A percentile compares a stretch with the other conserved stretches of the same genome.
phyloP scores from a whole-genome alignment of 2,113 vertebrate genomes.

The Siniperca chuatsi region DNA sequence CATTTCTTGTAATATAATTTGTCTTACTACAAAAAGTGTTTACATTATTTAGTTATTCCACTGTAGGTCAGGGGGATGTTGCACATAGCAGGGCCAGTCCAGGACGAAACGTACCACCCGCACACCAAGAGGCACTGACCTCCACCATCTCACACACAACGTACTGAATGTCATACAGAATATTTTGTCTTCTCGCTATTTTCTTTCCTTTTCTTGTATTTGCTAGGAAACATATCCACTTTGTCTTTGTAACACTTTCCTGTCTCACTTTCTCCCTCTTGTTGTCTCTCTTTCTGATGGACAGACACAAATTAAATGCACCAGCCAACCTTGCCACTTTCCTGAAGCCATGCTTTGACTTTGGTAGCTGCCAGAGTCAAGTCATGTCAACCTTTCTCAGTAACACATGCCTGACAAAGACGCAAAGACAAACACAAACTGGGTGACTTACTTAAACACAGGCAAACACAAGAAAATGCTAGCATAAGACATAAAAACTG shows the following conservation, averaged over 20 bases:
- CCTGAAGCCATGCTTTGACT: conserved; percentile 2
- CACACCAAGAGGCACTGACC: not conserved
- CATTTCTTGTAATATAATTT: not conserved
- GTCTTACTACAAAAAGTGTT: not conserved
- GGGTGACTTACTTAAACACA: not conserved
- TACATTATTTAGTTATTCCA: not conserved
- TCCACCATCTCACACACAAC: not conserved
- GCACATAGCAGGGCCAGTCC: not conserved
- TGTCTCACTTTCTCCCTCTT: not conserved
- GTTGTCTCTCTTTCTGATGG: not conserved
- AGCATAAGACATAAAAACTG: no score
- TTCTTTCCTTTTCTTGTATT: not conserved
- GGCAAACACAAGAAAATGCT: not conserved
- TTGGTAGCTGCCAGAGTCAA: conserved; percentile 2
- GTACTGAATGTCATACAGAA: not conserved
- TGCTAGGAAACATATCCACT: not conserved
- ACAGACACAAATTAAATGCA: not conserved
- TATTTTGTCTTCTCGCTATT: not conserved
- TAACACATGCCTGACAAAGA: not conserved
- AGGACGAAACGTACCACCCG: not conserved
- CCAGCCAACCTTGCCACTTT: not conserved
- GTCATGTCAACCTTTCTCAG: conserved; percentile 17
- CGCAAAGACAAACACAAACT: not conserved
- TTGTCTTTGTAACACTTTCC: not conserved
- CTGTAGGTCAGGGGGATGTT: not conserved